phyloP scores from a whole-genome alignment of 1,140 invertebrate genomes.

The Adelges cooleyi region DNA sequence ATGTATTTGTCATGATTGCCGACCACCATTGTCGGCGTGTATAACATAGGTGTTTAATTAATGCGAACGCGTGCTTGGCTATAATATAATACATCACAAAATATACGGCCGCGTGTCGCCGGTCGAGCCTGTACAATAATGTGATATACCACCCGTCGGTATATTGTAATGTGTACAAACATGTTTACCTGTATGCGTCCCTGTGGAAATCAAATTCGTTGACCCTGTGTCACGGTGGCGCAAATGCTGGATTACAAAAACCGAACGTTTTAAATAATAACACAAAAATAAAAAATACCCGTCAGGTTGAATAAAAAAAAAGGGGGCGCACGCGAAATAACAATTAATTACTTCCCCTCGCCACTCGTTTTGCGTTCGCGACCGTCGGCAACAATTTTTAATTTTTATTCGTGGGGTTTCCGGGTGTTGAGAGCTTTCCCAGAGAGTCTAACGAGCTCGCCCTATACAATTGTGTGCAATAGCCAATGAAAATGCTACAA shows the following conservation, averaged over 20 bases:
- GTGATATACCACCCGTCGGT: too few relatives aligned
- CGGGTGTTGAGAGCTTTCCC: neutral
- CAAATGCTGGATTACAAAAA: too few relatives aligned
- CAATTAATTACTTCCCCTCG: slow-evolving; percentile 1
- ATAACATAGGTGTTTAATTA: too few relatives aligned
- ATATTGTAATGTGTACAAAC: too few relatives aligned
- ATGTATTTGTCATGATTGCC: too few relatives aligned
- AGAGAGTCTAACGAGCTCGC: neutral
- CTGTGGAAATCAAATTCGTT: neutral
- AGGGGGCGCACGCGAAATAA: neutral
- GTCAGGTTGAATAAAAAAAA: slow-evolving; percentile 1
- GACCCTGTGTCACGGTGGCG: too few relatives aligned
- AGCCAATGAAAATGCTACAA: too few relatives aligned
- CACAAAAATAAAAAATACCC: neutral
- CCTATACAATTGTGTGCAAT: neutral
- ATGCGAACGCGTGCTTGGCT: too few relatives aligned
- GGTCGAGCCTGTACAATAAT: too few relatives aligned
- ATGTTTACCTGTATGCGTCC: neutral
- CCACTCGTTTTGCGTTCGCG: neutral
- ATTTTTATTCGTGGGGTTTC: neutral
- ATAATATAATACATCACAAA: too few relatives aligned
- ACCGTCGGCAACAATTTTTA: neutral
- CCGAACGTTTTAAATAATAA: neutral
- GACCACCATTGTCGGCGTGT: too few relatives aligned
- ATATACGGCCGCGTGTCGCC: too few relatives aligned